Base-by-base conservation (phyloP, 2,797 vertebrate species). In the Mormyrus proboscirostris region DNA sequence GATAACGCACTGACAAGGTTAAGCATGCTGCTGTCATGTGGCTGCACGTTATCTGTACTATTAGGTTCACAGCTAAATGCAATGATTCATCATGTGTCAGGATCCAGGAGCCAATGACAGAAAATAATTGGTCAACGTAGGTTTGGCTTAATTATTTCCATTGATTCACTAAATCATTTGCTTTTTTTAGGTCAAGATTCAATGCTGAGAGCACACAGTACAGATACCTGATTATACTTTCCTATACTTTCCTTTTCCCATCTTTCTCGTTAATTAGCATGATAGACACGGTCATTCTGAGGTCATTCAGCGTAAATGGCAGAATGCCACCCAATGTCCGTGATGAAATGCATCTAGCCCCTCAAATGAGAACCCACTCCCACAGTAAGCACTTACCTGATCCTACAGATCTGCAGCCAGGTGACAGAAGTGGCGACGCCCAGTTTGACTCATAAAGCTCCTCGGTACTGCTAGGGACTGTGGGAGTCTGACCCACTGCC, bases 331-430 rank as follows among this genome's bases (percentile, higher is more conserved):
- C 9, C 44, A 10, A 47, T 44, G n/a, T 84, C 44, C 8, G 6
- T 50, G 51, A 10, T 8, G 10, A 29, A 55, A 55, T 33, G 44
- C 47, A 25, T 12, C 14, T 50, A 25, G 22, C 16, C 14, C 14
- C 29, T 55, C 50, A 86, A 41, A 25, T 29, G 14, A 84, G 44
- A 50, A 9, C n/a, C 8, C 22, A 50, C 57, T 50, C 59, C 29
- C 49, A 29, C 57, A 33, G 2, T 50, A 88, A 79, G 79, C 90
- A 92, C 51, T 89, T 88, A 73, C 86, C 84, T 44, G 53, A 69
- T 33, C 90, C 90, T 87, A 91, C 79, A 84, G 90, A 90, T 73
- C 91, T 92, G 89, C 89, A 89, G 90, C 89, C 90, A 89, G 90
- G 88, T 89, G 90, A 92, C 90, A 90, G 92, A 93, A 91, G 16